Evolutionary conservation across 2,888 invertebrate genomes (phyloP).

Genomic region (Polia nebulosa): DNA sequence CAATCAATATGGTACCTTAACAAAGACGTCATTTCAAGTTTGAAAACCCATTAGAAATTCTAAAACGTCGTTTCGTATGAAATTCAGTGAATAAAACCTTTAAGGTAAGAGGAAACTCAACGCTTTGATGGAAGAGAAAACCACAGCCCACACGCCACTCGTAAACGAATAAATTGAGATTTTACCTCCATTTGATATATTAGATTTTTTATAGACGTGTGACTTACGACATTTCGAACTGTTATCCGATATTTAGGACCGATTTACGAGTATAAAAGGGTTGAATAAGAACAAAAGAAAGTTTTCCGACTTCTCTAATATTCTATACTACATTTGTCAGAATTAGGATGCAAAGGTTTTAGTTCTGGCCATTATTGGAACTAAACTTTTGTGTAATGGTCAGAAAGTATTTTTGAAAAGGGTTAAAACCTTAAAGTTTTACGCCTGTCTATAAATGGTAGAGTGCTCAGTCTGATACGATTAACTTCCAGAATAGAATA

Average conservation of each 20-base stretch:
- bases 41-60: constrained; percentile 8
- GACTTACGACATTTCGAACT: constrained; percentile 22
- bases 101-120: constrained; percentile 4
- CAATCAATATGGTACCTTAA: too few relatives aligned
- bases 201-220: constrained; percentile 27
- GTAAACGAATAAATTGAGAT: constrained; percentile 49
- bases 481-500: background rate
- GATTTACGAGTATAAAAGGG: constrained; percentile 22
- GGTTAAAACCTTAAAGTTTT: constrained; percentile 36
- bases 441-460: background rate
- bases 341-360: background rate
- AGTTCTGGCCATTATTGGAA: background rate
- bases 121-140: constrained; percentile 2
- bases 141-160: background rate
- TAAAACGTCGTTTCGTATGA: constrained; percentile 4
- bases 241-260: constrained; percentile 36
- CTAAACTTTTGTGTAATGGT: constrained; percentile 3
- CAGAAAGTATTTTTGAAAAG: constrained; percentile 22
- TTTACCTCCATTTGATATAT: constrained; percentile 19
- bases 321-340: background rate
- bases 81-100: constrained; percentile 2
- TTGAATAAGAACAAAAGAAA: constrained; percentile 21
- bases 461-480: constrained; percentile 3
- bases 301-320: background rate
- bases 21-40: background rate